Percentiles rank a stretch among this genome's conserved stretches.
phyloP scores from a whole-genome alignment of 2,888 invertebrate genomes.

The Hetaerina titia region DNA sequence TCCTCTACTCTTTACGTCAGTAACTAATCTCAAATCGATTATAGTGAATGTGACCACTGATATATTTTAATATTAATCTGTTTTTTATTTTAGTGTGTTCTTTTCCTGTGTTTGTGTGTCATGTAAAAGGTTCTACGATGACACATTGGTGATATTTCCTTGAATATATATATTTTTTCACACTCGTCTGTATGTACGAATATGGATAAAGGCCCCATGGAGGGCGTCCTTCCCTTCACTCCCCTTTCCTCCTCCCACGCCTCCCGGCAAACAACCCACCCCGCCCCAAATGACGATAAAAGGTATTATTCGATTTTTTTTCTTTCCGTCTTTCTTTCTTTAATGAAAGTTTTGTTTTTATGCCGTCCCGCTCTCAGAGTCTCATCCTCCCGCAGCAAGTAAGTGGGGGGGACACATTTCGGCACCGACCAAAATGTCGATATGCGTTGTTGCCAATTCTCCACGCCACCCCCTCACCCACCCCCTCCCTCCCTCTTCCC shows the following conservation, averaged over 20 bases:
- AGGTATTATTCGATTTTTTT: neutral
- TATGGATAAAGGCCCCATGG: no score
- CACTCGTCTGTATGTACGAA: no score
- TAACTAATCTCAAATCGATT: neutral
- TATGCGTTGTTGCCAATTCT: constrained; percentile 64
- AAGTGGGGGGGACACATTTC: constrained; percentile 53
- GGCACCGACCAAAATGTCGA: constrained; percentile 65
- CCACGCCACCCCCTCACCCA: constrained; percentile 7
- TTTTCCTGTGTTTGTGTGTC: no score
- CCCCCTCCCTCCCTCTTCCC: neutral
- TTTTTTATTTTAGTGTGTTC: no score
- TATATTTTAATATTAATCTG: no score
- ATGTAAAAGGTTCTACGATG: no score
- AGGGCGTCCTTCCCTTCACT: neutral
- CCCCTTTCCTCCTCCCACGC: neutral
- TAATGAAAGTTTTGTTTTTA: neutral
- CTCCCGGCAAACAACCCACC: neutral
- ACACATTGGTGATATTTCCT: no score
- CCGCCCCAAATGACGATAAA: neutral
- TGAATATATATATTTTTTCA: no score
- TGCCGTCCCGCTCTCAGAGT: neutral
- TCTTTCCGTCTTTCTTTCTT: neutral
- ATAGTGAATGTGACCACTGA: no score
- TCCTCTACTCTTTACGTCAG: neutral
- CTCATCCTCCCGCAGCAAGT: neutral